Conservation (phyloP, 1,140 invertebrate species). For the Phymastichus coffea region DNA sequence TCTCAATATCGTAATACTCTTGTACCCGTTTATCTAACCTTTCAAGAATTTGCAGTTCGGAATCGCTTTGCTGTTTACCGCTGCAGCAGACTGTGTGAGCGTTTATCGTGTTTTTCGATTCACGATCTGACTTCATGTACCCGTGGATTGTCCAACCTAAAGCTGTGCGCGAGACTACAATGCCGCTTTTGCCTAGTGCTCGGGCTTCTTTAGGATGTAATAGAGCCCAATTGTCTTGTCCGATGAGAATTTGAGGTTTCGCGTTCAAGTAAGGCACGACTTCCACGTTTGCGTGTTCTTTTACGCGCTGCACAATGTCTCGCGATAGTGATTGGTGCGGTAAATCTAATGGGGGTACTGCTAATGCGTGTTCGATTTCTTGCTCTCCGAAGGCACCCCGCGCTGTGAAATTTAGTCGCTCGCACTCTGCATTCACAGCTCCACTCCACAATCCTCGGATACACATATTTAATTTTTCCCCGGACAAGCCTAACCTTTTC, state of each 20-base stretch:
- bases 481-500: not conserved
- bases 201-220: not conserved
- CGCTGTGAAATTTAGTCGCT: not conserved
- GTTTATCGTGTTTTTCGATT: not conserved
- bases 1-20: not conserved
- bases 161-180: not conserved
- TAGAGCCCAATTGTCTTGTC: not conserved
- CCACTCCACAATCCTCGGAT: not conserved
- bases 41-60: not conserved
- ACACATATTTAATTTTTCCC: not conserved
- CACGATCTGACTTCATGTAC: not conserved
- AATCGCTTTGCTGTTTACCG: no score
- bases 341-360: not conserved
- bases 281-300: not conserved
- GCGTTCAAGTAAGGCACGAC: not conserved
- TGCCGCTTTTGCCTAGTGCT: not conserved
- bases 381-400: no score
- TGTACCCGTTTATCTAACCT: not conserved
- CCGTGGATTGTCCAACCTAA: not conserved
- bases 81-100: not conserved
- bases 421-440: not conserved
- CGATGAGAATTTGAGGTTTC: not conserved
- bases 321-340: not conserved
- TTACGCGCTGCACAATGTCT: not conserved
- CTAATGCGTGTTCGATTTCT: not conserved